Base-by-base conservation (phyloP, 2,113 vertebrate genomes). In the Odontesthes bonariensis region DNA sequence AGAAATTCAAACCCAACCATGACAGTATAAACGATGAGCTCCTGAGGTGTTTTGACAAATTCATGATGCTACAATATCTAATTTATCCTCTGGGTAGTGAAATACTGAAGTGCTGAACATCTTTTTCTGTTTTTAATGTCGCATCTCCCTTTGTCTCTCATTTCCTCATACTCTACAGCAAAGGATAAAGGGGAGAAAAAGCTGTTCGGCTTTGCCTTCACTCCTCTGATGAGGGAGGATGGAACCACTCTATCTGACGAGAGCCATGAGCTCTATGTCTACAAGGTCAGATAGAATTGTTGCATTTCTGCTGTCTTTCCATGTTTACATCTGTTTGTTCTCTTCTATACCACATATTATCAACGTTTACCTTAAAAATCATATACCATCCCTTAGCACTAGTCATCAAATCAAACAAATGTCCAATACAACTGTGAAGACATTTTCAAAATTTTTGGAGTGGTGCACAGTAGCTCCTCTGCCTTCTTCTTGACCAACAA, bases 171-270 rank as follows among this genome's bases (percentile, higher is more conserved):
- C 40, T 81, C 44, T 58, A 4, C 92, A 99, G 98, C 98, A n/a
- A 99, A 99, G 85, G 97, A 99, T 92, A 98, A 98, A 89, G 98
- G 97, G 47, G 98, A 99, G 87, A 99, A 98, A 92, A 99, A 99
- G 87, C 96, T 99, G 67, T 98, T 99, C 86, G 97, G 97, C 17
- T 99, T 99, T 79, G 93, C 97, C 0, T 99, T 99, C 88, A 98
- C 97, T 40, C 97, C 97, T 0, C 75, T 99, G 89, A 99, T 99
- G 98, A 96, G 98, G 80, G 98, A 99, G 32, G 98, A 99, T 17
- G 98, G 98, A 35, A 99, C 97, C 0, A 99, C 97, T 6, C 93
- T 99, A 8, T 99, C 97, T 0, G 97, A 99, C 75, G 96, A 99
- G 66, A 96, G 96, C 79, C 98, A 99, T 1, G 97, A 99, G 58